Base-by-base conservation (phyloP, 2,888 invertebrate genomes). In the Ellobium chinense region DNA sequence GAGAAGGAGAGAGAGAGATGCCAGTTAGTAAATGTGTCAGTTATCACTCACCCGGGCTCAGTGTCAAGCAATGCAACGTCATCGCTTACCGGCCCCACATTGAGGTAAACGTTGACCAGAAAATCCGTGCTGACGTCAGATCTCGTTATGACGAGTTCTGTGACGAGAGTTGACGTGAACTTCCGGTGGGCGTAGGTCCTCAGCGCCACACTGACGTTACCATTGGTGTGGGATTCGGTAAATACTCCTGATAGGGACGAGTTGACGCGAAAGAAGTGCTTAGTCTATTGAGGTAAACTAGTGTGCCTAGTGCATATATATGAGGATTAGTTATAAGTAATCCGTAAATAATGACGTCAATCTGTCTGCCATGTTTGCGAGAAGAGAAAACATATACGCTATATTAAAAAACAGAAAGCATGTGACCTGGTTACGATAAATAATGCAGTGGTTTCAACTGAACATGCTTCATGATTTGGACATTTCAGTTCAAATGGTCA, bases 181-280 rank as follows among this genome's bases (percentile, higher is more conserved):
- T 80, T 84, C 18, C 91, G 87, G 81, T 92, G 92, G 24, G 92
- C 92, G 69, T 91, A 92, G 31, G 89, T 84, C 66, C 85, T 84
- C 72, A 91, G 84, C 14, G 86, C 85, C 1, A 92, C 72, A 0
- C 37, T 82, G 78, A 88, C 88, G 18, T 83, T 78, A 18, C 82
- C 80, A 21, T 85, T 87, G 2, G 27, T 58, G 36, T 84, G 84
- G 21, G 62, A 75, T 77, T 90, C 87, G 21, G 83, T 82, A 68
- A 87, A 91, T 7, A 88, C 80, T 46, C 90, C 90, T 89, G 76
- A 0, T 27, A 29, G 24, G 21, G 39, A 69, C 4, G 37, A 12
- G 24, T 4, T 27, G 46, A 69, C 21, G 24, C 18, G 31, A 34
- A 14, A 18, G 29, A 34, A 14, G 24, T 27, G 31, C 27, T 62